Percentiles rank a stretch among this genome's conserved stretches.
phyloP scores from a whole-genome alignment of 2,113 vertebrate genomes.

The Neolamprologus fasciatus region DNA sequence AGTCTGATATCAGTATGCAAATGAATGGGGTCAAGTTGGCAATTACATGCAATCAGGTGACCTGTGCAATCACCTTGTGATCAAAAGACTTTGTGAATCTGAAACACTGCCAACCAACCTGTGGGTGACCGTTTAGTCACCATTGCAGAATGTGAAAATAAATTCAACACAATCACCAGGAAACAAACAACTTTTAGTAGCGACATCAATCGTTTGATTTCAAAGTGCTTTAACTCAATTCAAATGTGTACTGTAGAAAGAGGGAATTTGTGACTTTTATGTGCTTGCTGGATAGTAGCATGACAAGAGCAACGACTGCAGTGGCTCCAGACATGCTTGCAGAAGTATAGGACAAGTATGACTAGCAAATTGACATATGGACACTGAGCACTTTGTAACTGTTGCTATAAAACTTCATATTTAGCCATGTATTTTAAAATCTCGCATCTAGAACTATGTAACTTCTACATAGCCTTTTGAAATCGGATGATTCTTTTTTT shows the following conservation, averaged over 20 bases:
- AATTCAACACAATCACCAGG: not conserved
- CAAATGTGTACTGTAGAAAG: not conserved
- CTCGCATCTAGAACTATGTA: not conserved
- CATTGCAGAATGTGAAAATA: not conserved
- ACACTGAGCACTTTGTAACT: not conserved
- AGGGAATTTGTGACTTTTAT: not conserved
- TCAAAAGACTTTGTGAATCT: not conserved
- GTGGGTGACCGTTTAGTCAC: not conserved
- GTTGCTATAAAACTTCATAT: not conserved
- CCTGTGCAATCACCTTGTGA: not conserved
- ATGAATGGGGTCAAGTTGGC: not conserved
- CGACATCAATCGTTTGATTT: not conserved
- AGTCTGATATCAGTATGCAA: not conserved
- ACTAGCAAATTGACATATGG: not conserved
- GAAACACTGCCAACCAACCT: not conserved
- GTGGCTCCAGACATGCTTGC: not conserved
- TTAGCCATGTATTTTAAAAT: not conserved
- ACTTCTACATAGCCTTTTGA: not conserved
- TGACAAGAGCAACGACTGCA: not conserved
- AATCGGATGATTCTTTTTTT: not conserved
- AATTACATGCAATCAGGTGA: not conserved
- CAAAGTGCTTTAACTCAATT: not conserved
- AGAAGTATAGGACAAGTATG: not conserved
- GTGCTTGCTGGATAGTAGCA: not conserved
- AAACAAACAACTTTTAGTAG: not conserved